These are phyloP conservation scores for Magallana angulata DNA, from an alignment of 1,140 invertebrate species.

Conservation along the genomic window DNA sequence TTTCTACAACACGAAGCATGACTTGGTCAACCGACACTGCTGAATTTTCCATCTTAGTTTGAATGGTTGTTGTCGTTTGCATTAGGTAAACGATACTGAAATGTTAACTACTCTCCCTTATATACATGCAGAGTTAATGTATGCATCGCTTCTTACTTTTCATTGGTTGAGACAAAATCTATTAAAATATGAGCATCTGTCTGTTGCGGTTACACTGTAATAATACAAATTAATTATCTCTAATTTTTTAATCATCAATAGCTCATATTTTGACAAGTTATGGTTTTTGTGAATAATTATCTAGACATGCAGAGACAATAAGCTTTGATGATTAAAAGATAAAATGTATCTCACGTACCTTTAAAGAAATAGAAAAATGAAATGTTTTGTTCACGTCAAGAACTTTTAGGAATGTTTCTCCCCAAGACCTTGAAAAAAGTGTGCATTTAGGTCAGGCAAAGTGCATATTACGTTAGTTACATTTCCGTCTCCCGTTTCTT, in stretches of 20 bases:
- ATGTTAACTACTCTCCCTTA: neutral
- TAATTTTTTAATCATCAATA: slow-evolving; percentile 10
- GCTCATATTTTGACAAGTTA: neutral
- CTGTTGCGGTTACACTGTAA: neutral
- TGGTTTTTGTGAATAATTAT: neutral
- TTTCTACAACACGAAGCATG: neutral
- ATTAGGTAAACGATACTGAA: neutral
- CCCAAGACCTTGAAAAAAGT: too few relatives aligned
- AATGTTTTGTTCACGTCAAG: neutral
- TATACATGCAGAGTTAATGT: neutral
- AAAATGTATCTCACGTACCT: neutral
- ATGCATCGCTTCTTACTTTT: neutral
- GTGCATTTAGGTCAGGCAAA: too few relatives aligned
- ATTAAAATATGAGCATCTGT: neutral
- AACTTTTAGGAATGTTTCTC: too few relatives aligned
- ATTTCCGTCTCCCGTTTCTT: too few relatives aligned
- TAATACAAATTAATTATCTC: slow-evolving; percentile 9
- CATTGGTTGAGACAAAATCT: neutral
- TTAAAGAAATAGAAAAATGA: neutral
- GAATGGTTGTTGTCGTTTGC: neutral
- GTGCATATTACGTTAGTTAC: too few relatives aligned
- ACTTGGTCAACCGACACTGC: neutral
- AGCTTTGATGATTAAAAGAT: neutral
- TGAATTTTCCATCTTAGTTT: neutral
- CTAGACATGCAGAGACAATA: neutral